Conservation (phyloP, 1,140 invertebrate species). For the Neodiprion pinetum region DNA sequence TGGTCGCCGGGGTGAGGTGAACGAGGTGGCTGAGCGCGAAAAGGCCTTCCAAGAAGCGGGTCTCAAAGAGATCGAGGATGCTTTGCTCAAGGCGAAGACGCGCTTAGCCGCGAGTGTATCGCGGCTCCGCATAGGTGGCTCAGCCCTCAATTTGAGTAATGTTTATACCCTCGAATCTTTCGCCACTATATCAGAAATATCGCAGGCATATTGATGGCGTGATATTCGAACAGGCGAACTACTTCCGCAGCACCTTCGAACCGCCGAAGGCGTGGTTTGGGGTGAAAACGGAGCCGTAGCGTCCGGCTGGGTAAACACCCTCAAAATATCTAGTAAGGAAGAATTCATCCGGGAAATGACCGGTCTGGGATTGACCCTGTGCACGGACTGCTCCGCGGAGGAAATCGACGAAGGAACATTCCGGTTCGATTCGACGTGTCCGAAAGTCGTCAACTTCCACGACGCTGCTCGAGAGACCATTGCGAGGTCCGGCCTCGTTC, state of each 20-base stretch:
- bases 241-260: constrained; percentile 70
- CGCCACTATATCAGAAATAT: constrained; percentile 15
- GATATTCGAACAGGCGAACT: constrained; percentile 63
- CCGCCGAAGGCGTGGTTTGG: constrained; percentile 67
- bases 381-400: constrained; percentile 21
- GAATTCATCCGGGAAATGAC: constrained; percentile 50
- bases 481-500: constrained; percentile 67
- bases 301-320: constrained; percentile 79
- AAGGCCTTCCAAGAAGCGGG: constrained; percentile 57
- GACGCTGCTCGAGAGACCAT: constrained; percentile 65
- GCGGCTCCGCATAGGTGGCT: constrained; percentile 71
- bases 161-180: neutral
- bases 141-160: constrained; percentile 61
- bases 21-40: constrained; percentile 45
- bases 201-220: constrained; percentile 15
- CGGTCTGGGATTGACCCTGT: constrained; percentile 41
- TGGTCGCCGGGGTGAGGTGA: constrained; percentile 49
- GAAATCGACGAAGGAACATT: constrained; percentile 45
- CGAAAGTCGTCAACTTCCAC: constrained; percentile 73
- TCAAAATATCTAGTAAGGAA: constrained; percentile 56
- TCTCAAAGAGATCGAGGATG: constrained; percentile 65
- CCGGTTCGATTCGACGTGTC: constrained; percentile 70
- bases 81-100: constrained; percentile 68
- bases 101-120: constrained; percentile 75
- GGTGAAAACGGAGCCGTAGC: constrained; percentile 67